phyloP scores from a whole-genome alignment of 2,113 vertebrate species.

The Aptenodytes forsteri region DNA sequence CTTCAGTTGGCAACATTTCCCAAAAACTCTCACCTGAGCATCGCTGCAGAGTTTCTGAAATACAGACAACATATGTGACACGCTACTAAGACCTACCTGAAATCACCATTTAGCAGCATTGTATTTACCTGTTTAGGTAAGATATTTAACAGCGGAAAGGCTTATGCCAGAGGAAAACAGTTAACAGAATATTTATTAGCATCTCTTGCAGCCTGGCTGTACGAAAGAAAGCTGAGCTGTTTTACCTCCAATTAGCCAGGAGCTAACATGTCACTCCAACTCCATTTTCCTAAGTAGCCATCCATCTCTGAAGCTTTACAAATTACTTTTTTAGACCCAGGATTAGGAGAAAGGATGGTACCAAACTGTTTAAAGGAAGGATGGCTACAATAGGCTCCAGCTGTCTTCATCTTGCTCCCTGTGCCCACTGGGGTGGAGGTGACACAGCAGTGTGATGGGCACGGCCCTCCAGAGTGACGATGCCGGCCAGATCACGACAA shows the following conservation, averaged over 20 bases:
- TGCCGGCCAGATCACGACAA: not conserved
- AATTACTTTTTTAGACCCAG: not conserved
- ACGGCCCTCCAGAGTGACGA: not conserved
- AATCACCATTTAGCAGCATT: not conserved
- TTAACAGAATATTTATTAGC: not conserved
- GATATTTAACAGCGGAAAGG: not conserved
- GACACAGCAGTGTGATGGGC: not conserved
- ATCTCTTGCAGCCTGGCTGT: not conserved
- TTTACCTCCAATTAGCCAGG: not conserved
- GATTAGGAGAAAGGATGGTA: not conserved
- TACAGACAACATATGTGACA: not conserved
- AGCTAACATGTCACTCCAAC: not conserved
- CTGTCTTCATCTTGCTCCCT: not conserved
- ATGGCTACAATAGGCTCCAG: not conserved
- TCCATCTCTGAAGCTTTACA: not conserved
- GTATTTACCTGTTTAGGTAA: not conserved
- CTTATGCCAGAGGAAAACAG: not conserved
- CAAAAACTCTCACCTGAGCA: conserved; percentile 88
- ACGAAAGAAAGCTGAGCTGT: not conserved
- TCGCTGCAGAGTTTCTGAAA: conserved; percentile 86
- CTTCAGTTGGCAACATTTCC: conserved; percentile 91
- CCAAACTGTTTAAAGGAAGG: not conserved
- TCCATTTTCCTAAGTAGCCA: not conserved
- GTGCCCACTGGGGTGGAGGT: not conserved
- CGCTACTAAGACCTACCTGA: not conserved